phyloP scores from a whole-genome alignment of 1,140 invertebrate genomes.

The Drosophila kohkoa region DNA sequence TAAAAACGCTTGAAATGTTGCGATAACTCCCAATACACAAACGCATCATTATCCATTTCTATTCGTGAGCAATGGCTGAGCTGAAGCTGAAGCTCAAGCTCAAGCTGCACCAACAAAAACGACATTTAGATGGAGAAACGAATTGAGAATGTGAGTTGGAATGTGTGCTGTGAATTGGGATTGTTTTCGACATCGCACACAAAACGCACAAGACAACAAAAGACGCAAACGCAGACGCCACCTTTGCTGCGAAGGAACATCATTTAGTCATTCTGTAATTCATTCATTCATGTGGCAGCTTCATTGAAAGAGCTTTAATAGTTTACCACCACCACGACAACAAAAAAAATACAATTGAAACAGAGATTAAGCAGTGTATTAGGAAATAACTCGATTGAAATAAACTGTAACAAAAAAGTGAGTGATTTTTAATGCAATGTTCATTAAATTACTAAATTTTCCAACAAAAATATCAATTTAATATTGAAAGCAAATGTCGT shows the following conservation, averaged over 20 bases:
- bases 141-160: not conserved
- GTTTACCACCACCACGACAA: not conserved
- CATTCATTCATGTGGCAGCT: constrained; percentile 11
- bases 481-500: no score
- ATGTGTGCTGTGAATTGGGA: constrained; percentile 10
- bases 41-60: constrained; percentile 73
- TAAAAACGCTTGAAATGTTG: constrained; percentile 60
- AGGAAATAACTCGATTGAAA: not conserved
- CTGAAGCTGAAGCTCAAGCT: not conserved
- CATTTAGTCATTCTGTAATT: constrained; percentile 31
- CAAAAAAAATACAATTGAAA: not conserved
- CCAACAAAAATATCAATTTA: no score
- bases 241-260: constrained; percentile 25
- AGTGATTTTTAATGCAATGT: not conserved
- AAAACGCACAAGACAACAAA: constrained; percentile 4
- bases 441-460: no score
- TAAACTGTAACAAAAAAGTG: not conserved
- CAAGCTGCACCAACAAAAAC: not conserved
- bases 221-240: constrained; percentile 4
- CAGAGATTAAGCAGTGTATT: not conserved
- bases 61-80: constrained; percentile 33
- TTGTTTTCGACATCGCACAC: not conserved
- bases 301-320: constrained; percentile 6
- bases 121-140: not conserved
- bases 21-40: constrained; percentile 72